Evolutionary conservation across 2,888 invertebrate genomes (phyloP).

Genomic region (Meiosimyza platycephala): DNA sequence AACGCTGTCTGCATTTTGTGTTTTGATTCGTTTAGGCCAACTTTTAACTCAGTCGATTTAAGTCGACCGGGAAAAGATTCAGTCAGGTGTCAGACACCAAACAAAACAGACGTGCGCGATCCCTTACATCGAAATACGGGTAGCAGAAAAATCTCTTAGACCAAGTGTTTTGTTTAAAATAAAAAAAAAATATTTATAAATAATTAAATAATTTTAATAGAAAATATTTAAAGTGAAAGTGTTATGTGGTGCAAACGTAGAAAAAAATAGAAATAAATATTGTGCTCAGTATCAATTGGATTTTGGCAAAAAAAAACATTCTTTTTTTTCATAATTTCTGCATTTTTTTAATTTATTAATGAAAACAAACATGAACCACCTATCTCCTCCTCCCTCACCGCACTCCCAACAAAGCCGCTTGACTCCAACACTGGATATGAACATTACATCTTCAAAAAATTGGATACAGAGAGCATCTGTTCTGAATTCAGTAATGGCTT

Average conservation of each 20-base stretch:
- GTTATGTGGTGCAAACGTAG: neutral
- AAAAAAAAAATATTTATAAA: too few relatives aligned
- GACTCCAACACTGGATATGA: slow-evolving; percentile 55
- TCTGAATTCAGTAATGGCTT: slow-evolving; percentile 65
- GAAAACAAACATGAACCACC: slow-evolving; percentile 60
- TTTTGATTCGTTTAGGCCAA: slow-evolving; percentile 40
- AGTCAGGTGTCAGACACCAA: slow-evolving; percentile 68
- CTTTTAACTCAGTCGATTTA: slow-evolving; percentile 61
- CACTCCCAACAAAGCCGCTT: slow-evolving; percentile 60
- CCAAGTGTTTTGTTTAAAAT: too few relatives aligned
- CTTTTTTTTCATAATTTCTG: neutral
- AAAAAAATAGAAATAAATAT: slow-evolving; percentile 2
- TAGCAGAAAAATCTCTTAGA: neutral
- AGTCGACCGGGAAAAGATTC: slow-evolving; percentile 62
- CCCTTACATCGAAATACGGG: slow-evolving; percentile 29
- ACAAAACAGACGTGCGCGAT: slow-evolving; percentile 63
- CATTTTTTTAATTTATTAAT: neutral
- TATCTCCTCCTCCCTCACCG: slow-evolving; percentile 67
- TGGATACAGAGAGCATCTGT: slow-evolving; percentile 67
- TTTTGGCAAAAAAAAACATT: slow-evolving; percentile 12
- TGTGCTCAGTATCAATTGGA: neutral
- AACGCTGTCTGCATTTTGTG: slow-evolving; percentile 34
- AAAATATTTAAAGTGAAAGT: too few relatives aligned
- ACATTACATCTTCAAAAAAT: slow-evolving; percentile 57
- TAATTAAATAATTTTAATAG: neutral